Conservation (phyloP, 2,113 vertebrate genomes). For the Plectropomus leopardus region DNA sequence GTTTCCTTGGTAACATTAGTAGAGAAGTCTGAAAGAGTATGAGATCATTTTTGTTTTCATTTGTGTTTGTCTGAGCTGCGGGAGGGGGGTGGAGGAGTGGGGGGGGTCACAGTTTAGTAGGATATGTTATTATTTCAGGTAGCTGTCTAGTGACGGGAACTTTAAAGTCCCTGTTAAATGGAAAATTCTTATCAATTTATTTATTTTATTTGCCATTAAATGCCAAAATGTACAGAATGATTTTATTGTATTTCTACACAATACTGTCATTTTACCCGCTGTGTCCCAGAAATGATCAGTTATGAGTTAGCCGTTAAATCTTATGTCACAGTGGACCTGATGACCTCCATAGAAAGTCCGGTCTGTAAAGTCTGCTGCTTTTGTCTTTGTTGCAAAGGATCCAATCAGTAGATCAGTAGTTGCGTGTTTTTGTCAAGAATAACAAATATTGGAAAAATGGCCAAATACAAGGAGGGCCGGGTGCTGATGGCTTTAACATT, state of each 20-base stretch:
- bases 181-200: not conserved
- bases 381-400: not conserved
- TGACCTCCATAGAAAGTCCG: not conserved
- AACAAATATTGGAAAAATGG: not conserved
- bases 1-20: constrained; percentile 84
- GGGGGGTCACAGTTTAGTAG: no score
- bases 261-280: not conserved
- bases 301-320: not conserved
- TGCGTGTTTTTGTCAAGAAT: not conserved
- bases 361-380: not conserved
- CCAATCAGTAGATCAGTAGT: not conserved
- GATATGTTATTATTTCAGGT: no score
- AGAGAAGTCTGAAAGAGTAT: constrained; percentile 71
- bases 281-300: not conserved
- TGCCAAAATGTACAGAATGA: not conserved
- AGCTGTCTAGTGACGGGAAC: not conserved
- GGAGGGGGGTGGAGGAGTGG: no score
- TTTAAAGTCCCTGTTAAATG: not conserved
- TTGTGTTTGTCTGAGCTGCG: constrained; percentile 24
- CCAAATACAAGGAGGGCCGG: not conserved
- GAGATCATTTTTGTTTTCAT: constrained; percentile 51
- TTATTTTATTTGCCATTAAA: not conserved
- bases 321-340: not conserved
- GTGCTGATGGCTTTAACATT: not conserved
- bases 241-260: not conserved